A percentile compares a stretch with the other conserved stretches of the same genome.
These are phyloP conservation scores for Ormyrus thymus DNA, from an alignment of 2,888 invertebrate species.

Conservation along the genomic window DNA sequence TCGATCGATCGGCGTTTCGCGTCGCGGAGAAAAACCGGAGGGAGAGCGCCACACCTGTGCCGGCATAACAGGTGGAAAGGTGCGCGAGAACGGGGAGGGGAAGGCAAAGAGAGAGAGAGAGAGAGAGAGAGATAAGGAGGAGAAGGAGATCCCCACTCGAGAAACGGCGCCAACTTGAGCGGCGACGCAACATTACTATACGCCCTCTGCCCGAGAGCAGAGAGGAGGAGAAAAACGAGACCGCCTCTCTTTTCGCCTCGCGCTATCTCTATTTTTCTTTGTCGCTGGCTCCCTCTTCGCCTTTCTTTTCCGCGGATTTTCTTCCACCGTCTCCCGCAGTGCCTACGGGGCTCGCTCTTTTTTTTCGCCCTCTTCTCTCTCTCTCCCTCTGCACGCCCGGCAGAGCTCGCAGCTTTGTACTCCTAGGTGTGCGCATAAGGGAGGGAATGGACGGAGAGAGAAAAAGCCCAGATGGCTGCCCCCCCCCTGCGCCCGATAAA, in stretches of 20 bases:
- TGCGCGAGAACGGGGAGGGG: conserved; percentile 51
- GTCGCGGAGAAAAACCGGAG: conserved; percentile 10
- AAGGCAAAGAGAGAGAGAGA: conserved; percentile 54
- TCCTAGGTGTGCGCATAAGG: background rate
- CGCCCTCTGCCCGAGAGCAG: conserved; percentile 68
- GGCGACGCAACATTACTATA: conserved; percentile 67
- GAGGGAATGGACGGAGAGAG: background rate
- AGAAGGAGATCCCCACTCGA: conserved; percentile 64
- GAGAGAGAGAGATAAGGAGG: conserved; percentile 56
- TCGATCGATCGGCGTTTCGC: conserved; percentile 16
- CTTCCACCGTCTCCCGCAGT: conserved; percentile 53
- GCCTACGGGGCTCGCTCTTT: background rate
- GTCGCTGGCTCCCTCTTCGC: conserved; percentile 51
- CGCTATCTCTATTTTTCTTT: conserved; percentile 55
- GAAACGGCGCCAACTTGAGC: conserved; percentile 64
- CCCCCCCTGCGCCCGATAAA: conserved; percentile 65
- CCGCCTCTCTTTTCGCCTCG: conserved; percentile 69
- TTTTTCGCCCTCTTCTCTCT: background rate
- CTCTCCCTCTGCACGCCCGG: background rate
- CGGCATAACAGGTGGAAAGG: conserved; percentile 71
- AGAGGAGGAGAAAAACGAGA: conserved; percentile 74
- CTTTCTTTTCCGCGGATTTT: conserved; percentile 10
- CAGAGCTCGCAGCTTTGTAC: conserved; percentile 13
- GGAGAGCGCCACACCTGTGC: conserved; percentile 60
- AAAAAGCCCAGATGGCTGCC: conserved; percentile 52